Percentiles rank a stretch among this genome's conserved stretches.
These are phyloP conservation scores for Lasioglossum oenotherae DNA, from an alignment of 2,888 invertebrate species.

Conservation along the genomic window DNA sequence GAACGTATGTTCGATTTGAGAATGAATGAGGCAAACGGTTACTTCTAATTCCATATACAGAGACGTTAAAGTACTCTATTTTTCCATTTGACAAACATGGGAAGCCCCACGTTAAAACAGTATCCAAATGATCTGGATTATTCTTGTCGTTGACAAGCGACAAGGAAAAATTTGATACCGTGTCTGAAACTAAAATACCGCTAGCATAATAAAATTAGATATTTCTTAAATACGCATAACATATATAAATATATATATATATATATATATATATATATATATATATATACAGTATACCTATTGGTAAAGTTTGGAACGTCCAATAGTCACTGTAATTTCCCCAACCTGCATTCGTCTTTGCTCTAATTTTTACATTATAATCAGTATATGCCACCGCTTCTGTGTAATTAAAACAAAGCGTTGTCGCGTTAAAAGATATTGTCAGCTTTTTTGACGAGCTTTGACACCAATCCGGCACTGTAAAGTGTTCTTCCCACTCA, in stretches of 20 bases:
- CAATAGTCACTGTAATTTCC: slow-evolving; percentile 65
- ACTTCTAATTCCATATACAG: slow-evolving; percentile 69
- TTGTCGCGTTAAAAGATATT: slow-evolving; percentile 46
- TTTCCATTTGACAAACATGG: slow-evolving; percentile 77
- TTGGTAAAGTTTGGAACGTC: slow-evolving; percentile 60
- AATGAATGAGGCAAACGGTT: slow-evolving; percentile 56
- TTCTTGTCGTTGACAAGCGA: slow-evolving; percentile 49
- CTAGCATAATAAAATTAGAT: not conserved
- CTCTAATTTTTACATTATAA: slow-evolving; percentile 75
- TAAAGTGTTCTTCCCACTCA: slow-evolving; percentile 66
- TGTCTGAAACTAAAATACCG: slow-evolving; percentile 72
- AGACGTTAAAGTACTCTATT: slow-evolving; percentile 74
- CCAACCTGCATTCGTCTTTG: slow-evolving; percentile 77
- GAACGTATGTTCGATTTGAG: slow-evolving; percentile 42
- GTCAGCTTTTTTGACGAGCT: slow-evolving; percentile 37
- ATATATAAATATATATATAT: not conserved
- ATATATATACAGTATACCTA: slow-evolving; percentile 27
- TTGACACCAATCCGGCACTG: slow-evolving; percentile 73
- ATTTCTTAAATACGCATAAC: not conserved
- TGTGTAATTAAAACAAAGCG: slow-evolving; percentile 48
- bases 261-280: no score
- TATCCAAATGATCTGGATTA: slow-evolving; percentile 72
- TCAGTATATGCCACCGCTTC: slow-evolving; percentile 67
- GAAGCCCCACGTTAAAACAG: slow-evolving; percentile 74
- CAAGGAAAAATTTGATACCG: slow-evolving; percentile 70